Percentiles rank a stretch among this genome's conserved stretches.
phyloP scores from a whole-genome alignment of 2,888 invertebrate genomes.

The Hybos culiciformis region DNA sequence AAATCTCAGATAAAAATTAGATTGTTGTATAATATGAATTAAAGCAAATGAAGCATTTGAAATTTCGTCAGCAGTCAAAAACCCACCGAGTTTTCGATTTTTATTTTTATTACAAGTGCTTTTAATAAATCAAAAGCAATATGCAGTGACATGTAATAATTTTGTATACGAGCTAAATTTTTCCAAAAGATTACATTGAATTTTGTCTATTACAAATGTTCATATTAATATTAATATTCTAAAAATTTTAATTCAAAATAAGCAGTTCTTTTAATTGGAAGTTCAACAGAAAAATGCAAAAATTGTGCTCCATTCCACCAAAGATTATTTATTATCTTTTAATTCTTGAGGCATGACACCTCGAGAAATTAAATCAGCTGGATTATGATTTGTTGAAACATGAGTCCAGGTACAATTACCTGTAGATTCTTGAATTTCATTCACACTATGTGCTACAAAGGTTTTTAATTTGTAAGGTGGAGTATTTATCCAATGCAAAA shows the following conservation, averaged over 20 bases:
- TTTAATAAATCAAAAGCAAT: constrained; percentile 4
- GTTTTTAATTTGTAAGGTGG: constrained; percentile 1
- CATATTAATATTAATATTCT: background rate
- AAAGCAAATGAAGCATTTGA: background rate
- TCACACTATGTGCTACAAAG: background rate
- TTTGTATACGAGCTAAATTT: constrained; percentile 3
- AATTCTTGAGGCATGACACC: background rate
- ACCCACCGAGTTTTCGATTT: background rate
- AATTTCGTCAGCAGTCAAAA: background rate
- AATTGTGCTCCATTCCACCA: constrained; percentile 9
- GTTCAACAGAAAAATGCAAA: background rate
- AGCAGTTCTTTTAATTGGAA: background rate
- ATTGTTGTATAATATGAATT: background rate
- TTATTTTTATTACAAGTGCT: background rate
- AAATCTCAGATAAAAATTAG: background rate
- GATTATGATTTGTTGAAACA: background rate
- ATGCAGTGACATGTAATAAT: constrained; percentile 5
- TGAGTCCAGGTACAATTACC: background rate
- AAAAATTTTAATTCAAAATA: background rate
- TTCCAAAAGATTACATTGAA: background rate
- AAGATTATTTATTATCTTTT: background rate
- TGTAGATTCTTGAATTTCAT: constrained; percentile 3
- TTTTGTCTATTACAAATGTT: background rate
- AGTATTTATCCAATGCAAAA: background rate
- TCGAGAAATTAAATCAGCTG: constrained; percentile 4